Conservation (phyloP, 2,797 vertebrate genomes). For the Crax fasciolata region DNA sequence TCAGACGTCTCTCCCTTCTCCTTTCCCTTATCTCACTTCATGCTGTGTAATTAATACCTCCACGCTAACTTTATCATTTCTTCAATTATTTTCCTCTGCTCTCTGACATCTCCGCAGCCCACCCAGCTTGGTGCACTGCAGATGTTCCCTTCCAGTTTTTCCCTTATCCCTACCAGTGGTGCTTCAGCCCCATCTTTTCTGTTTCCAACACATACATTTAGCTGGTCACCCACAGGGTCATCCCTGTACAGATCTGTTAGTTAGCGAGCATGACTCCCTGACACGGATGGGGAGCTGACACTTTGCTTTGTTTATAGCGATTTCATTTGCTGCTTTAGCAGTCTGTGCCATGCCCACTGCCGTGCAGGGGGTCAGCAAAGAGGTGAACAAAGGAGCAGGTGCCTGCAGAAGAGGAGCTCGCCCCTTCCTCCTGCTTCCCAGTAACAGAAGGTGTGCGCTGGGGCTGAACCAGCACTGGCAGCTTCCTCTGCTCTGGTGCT, state of each 20-base stretch:
- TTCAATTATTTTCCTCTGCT: not conserved
- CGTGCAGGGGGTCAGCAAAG: not conserved
- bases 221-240: not conserved
- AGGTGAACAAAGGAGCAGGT: slow-evolving; percentile 4
- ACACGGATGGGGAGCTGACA: not conserved
- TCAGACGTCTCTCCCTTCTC: not conserved
- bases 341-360: accelerated
- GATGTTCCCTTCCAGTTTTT: not conserved
- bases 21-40: not conserved
- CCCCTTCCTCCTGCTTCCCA: not conserved
- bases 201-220: not conserved
- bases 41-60: not conserved
- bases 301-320: not conserved
- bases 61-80: not conserved
- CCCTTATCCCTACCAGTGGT: not conserved
- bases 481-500: slow-evolving; percentile 4
- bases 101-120: not conserved
- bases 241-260: not conserved
- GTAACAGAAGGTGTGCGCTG: not conserved
- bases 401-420: not conserved
- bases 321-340: not conserved
- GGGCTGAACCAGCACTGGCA: slow-evolving; percentile 15
- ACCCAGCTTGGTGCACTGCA: not conserved
- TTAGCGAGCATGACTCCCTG: not conserved
- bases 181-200: slow-evolving; percentile 18